These are phyloP conservation scores for Gavialis gangeticus DNA, from an alignment of 2,113 vertebrate genomes.

Conservation along the genomic window DNA sequence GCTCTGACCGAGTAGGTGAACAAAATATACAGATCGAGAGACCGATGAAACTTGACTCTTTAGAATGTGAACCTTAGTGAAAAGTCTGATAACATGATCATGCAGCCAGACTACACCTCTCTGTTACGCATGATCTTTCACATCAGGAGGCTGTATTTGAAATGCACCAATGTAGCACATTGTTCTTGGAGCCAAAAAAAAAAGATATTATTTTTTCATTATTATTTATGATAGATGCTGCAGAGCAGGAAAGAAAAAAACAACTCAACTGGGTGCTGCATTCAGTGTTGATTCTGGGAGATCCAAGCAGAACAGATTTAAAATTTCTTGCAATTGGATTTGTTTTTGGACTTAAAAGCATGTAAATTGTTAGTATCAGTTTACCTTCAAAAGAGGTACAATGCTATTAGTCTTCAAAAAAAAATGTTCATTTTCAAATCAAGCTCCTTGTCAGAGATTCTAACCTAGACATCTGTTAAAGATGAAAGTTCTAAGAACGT, in stretches of 20 bases:
- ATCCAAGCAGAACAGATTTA: neutral
- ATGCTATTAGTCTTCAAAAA: too few species aligned
- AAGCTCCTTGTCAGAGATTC: neutral
- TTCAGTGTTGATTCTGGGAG: neutral
- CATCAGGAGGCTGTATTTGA: too few species aligned
- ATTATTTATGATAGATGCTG: rapidly evolving
- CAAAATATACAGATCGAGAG: too few species aligned
- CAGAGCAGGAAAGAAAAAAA: neutral
- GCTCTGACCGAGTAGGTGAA: too few species aligned
- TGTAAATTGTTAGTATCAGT: neutral
- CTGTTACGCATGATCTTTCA: too few species aligned
- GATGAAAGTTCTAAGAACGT: neutral
- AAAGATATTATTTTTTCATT: neutral
- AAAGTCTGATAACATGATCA: too few species aligned
- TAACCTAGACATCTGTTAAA: neutral
- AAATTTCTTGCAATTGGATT: neutral
- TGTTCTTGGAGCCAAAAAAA: neutral
- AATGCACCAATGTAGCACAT: too few species aligned
- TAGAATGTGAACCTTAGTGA: too few species aligned
- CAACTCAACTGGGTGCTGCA: neutral
- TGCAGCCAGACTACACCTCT: too few species aligned
- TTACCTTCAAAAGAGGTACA: neutral
- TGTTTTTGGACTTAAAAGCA: neutral
- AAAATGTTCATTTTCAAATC: neutral
- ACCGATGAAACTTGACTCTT: too few species aligned